Base-by-base conservation (phyloP, 2,888 invertebrate genomes). In the Tachina lurida region DNA sequence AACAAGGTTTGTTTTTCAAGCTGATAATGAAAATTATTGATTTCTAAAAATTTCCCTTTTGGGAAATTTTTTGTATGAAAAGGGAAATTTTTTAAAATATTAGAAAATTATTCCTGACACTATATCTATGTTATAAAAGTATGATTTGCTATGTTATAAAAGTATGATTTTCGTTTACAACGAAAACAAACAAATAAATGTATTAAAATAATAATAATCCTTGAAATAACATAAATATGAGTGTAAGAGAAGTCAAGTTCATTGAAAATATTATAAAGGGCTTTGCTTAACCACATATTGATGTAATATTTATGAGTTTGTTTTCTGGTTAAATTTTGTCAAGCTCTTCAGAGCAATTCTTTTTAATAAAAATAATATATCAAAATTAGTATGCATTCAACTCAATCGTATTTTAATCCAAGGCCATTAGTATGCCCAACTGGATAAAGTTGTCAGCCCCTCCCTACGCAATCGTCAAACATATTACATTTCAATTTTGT, bases 251-350 rank as follows among this genome's bases (percentile, higher is more conserved):
- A 54, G 10, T 10, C 3, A 3, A 2, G 15, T 19, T 19, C 10
- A 19, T 17, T 19, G 19, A 54, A 19, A 54, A 54, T 56, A 43
- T 68, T 70, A 54, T 70, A 5, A 13, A 43, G 54, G 70, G 22
- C 19, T 17, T 15, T 31, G n/a, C n/a, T 58, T 58, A 58, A 71
- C 22, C 58, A 58, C 31, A 71, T 45, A 45, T 71, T n/a, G 22
- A 10, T 58, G 12, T 10, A 43, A 19, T 15, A 15, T 70, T 70
- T 70, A 68, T 43, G 13, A 22, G 43, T 70, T 43, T 17, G 41
- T 10, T 22, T 22, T 43, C n/a, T 54, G 0, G 8, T 22, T 13
- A 19, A n/a, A 56, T 15, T 54, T 56, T 4, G 54, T 8, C 3
- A 43, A 22, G 22, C 43, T 43, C 15, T 15, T 43, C 1, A 56